These are phyloP conservation scores for Sebastes cheni DNA, from an alignment of 2,797 vertebrate genomes.

Conservation along the genomic window DNA sequence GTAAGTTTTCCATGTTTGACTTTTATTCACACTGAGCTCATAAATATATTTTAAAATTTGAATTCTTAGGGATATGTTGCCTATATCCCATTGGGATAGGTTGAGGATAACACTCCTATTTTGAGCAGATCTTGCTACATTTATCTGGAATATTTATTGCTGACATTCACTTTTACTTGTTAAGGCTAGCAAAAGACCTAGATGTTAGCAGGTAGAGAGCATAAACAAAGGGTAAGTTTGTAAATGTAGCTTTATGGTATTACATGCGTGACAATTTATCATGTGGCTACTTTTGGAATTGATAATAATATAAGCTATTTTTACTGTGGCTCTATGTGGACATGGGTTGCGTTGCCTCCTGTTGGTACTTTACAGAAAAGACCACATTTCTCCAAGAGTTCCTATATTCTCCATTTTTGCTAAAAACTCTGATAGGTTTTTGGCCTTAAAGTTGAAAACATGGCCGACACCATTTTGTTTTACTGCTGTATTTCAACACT, in stretches of 20 bases:
- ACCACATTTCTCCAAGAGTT: background rate
- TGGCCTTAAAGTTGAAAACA: too few species aligned
- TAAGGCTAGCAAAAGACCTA: background rate
- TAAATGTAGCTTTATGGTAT: background rate
- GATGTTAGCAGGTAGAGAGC: background rate
- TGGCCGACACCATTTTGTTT: background rate
- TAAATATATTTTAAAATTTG: background rate
- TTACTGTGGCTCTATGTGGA: background rate
- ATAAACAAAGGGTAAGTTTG: background rate
- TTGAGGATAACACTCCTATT: background rate
- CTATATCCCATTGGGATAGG: background rate
- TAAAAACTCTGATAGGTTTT: too few species aligned
- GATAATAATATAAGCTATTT: background rate
- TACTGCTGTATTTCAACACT: background rate
- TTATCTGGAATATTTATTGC: background rate
- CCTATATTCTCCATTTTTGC: background rate
- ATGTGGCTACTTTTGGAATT: background rate
- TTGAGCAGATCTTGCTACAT: background rate
- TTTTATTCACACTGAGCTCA: conserved; percentile 29
- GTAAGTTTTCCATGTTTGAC: conserved; percentile 73
- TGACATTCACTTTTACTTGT: background rate
- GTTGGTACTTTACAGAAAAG: background rate
- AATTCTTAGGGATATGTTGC: background rate
- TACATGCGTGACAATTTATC: background rate
- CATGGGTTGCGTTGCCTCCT: conserved; percentile 1